Evolutionary conservation across 2,113 vertebrate genomes (phyloP).

Genomic region (Pachypanchax playfairii): DNA sequence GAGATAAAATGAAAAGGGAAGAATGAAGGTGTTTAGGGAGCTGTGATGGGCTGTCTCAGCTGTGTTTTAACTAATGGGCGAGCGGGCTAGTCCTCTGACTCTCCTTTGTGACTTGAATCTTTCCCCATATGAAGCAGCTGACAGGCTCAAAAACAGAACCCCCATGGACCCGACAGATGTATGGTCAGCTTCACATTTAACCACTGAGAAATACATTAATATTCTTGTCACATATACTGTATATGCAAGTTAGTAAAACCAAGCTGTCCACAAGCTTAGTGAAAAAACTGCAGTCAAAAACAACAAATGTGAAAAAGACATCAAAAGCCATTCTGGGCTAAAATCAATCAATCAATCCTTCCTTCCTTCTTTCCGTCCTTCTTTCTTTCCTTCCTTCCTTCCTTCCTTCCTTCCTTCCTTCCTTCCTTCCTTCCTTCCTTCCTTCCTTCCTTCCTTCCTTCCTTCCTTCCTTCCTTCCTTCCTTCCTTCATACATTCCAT

Average conservation of each 20-base stretch:
- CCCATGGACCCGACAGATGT: slow-evolving; percentile 17
- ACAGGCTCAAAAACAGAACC: slow-evolving; percentile 17
- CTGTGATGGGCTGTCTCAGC: slow-evolving; percentile 48
- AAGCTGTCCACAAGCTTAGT: background rate
- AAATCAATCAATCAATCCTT: too few relatives aligned
- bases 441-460: too few relatives aligned
- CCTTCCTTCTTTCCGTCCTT: background rate
- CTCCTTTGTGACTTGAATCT: slow-evolving; percentile 31
- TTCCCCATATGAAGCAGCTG: slow-evolving; percentile 29
- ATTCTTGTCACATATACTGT: background rate
- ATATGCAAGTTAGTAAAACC: background rate
- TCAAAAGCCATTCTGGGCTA: background rate
- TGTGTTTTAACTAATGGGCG: slow-evolving; percentile 59
- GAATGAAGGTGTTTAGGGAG: slow-evolving; percentile 36
- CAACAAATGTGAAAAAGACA: slow-evolving; percentile 9
- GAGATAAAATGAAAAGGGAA: background rate
- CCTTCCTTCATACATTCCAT: too few relatives aligned
- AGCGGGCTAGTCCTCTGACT: slow-evolving; percentile 40
- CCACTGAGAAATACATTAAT: slow-evolving; percentile 2
- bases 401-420: too few relatives aligned
- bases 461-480: too few relatives aligned
- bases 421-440: background rate
- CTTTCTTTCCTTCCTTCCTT: background rate
- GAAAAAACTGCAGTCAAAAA: background rate
- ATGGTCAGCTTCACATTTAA: slow-evolving; percentile 17